These are phyloP conservation scores for Prosapia bicincta DNA, from an alignment of 2,888 invertebrate genomes.

Conservation along the genomic window DNA sequence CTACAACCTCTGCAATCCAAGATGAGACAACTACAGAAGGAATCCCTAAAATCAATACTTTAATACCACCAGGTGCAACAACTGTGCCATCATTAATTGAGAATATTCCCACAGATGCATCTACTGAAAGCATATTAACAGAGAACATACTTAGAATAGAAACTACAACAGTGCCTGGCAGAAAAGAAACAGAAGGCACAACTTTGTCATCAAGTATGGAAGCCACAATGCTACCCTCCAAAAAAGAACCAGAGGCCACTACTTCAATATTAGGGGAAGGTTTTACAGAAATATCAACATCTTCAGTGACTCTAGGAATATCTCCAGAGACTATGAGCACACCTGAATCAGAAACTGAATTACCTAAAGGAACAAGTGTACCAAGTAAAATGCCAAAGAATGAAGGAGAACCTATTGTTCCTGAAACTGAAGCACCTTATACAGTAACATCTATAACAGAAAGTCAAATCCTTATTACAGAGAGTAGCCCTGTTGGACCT, in stretches of 20 bases:
- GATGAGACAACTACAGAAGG: not conserved
- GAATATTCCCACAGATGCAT: too few relatives aligned
- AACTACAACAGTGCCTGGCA: not conserved
- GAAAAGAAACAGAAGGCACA: not conserved
- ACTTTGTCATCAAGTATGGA: not conserved
- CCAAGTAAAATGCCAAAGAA: conserved; percentile 24
- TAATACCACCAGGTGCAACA: not conserved
- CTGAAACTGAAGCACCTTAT: conserved; percentile 7
- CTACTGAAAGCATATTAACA: not conserved
- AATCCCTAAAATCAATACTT: too few relatives aligned
- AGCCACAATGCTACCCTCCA: not conserved
- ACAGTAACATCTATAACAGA: not conserved
- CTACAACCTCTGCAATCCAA: not conserved
- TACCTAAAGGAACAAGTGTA: conserved; percentile 6
- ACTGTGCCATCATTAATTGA: not conserved
- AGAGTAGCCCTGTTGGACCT: too few relatives aligned
- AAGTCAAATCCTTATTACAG: not conserved
- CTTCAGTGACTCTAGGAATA: not conserved
- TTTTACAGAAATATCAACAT: not conserved
- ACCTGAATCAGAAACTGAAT: conserved; percentile 5
- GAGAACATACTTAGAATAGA: not conserved
- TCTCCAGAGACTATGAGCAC: not conserved
- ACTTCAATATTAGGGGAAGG: not conserved
- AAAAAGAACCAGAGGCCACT: not conserved
- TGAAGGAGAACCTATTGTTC: conserved; percentile 14